Percentiles rank a stretch among this genome's conserved stretches.
Evolutionary conservation across 2,797 vertebrate genomes (phyloP).

Genomic region (Argentina silus): DNA sequence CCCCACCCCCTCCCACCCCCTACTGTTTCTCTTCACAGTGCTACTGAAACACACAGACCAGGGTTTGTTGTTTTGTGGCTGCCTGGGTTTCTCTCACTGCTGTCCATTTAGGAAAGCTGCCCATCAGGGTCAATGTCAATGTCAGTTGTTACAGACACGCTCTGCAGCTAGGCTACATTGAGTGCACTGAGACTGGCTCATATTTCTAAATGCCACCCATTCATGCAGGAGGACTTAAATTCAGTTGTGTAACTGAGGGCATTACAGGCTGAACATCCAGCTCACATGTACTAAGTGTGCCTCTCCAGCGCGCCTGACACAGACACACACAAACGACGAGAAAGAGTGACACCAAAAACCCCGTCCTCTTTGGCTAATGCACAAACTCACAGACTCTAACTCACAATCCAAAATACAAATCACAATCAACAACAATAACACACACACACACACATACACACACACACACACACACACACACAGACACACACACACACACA

Average conservation of each 20-base stretch:
- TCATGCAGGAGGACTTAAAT: constrained; percentile 62
- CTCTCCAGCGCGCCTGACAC: not conserved
- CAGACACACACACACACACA: not conserved
- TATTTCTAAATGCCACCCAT: constrained; percentile 73
- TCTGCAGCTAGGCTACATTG: constrained; percentile 62
- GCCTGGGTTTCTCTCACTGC: constrained; percentile 65
- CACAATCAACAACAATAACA: not conserved
- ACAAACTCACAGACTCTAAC: not conserved
- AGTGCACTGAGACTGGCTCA: constrained; percentile 67
- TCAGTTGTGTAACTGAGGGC: constrained; percentile 71
- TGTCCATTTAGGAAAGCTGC: constrained; percentile 64
- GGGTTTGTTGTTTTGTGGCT: constrained; percentile 47
- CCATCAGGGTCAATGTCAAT: constrained; percentile 71
- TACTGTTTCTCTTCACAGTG: constrained; percentile 52
- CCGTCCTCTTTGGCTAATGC: no score
- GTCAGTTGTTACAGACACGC: constrained; percentile 67
- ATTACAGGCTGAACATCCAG: constrained; percentile 47
- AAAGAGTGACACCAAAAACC: no score
- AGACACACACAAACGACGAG: no score
- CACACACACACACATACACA: constrained; percentile 17
- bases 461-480: constrained; percentile 32
- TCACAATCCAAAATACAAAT: no score
- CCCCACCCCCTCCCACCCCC: constrained; percentile 30
- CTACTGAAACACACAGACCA: constrained; percentile 42
- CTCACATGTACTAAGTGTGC: not conserved